These are phyloP conservation scores for Drosophila paranaensis DNA, from an alignment of 2,888 invertebrate species.

Conservation along the genomic window DNA sequence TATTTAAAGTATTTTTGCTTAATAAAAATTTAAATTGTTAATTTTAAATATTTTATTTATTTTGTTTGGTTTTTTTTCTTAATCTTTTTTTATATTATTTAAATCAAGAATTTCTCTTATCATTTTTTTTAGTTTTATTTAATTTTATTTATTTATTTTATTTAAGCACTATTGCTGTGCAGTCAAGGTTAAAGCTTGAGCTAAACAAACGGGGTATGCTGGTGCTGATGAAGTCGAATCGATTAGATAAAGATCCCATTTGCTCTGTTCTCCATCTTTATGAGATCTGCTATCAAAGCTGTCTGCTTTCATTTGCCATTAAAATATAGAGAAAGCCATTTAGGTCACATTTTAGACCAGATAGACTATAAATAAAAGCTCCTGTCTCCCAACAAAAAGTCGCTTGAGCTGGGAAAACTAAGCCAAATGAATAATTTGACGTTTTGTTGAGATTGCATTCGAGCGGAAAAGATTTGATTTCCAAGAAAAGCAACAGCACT, in stretches of 20 bases:
- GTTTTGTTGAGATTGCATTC: background rate
- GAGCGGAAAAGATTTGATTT: background rate
- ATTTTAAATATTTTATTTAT: too few species aligned
- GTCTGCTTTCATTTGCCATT: background rate
- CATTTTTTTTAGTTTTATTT: too few species aligned
- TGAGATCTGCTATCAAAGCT: background rate
- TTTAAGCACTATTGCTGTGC: too few species aligned
- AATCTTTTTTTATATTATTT: too few species aligned
- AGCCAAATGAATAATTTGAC: slow-evolving; percentile 3
- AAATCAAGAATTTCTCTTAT: too few species aligned
- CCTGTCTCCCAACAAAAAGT: background rate
- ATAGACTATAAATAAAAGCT: background rate
- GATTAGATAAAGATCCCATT: background rate
- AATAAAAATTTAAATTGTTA: too few species aligned
- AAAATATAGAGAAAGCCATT: background rate
- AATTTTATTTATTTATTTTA: too few species aligned
- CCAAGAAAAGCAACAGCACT: background rate
- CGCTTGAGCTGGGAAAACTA: background rate
- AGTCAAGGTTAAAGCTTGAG: too few species aligned
- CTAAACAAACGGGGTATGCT: too few species aligned
- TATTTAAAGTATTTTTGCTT: too few species aligned
- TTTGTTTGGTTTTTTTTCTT: too few species aligned
- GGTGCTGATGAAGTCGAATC: too few species aligned
- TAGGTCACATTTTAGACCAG: background rate
- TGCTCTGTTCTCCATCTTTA: background rate